phyloP scores from a whole-genome alignment of 2,888 invertebrate genomes.

The Macropis europaea region DNA sequence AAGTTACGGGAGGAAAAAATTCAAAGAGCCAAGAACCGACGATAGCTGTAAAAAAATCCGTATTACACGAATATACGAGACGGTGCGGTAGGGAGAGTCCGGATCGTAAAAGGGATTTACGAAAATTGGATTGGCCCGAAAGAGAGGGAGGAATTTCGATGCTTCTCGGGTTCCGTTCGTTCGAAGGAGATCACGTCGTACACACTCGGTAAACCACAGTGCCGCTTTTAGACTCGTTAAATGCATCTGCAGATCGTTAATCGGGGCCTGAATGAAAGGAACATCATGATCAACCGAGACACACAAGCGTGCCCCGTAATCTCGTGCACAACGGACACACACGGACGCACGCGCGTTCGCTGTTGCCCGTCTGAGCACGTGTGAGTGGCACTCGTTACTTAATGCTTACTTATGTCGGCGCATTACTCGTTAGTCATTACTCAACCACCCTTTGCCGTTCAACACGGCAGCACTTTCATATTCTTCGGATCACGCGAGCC shows the following conservation, averaged over 20 bases:
- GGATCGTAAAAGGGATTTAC: neutral
- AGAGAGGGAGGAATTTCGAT: too few relatives aligned
- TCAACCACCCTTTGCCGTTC: slow-evolving; percentile 56
- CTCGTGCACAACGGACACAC: slow-evolving; percentile 31
- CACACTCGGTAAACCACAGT: slow-evolving; percentile 43
- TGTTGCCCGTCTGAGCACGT: slow-evolving; percentile 29
- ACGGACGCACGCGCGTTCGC: too few relatives aligned
- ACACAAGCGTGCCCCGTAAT: slow-evolving; percentile 58
- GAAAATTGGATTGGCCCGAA: too few relatives aligned
- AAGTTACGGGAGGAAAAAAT: too few relatives aligned
- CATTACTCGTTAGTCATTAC: slow-evolving; percentile 65
- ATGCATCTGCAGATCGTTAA: slow-evolving; percentile 62
- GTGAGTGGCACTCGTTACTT: slow-evolving; percentile 64
- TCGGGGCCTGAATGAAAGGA: slow-evolving; percentile 63
- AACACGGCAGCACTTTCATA: slow-evolving; percentile 27
- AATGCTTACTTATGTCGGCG: slow-evolving; percentile 64
- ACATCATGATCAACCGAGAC: slow-evolving; percentile 61
- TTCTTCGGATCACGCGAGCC: slow-evolving; percentile 22
- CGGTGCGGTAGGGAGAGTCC: neutral
- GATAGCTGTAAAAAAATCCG: too few relatives aligned
- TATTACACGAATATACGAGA: too few relatives aligned
- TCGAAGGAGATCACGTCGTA: too few relatives aligned
- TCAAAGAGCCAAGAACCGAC: too few relatives aligned
- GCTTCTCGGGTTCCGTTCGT: too few relatives aligned
- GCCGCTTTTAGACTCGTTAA: slow-evolving; percentile 56